Evolutionary conservation across 2,888 invertebrate genomes (phyloP), one percentile per base, ranked within the genome.

Genomic region (Crematogaster levior): DNA sequence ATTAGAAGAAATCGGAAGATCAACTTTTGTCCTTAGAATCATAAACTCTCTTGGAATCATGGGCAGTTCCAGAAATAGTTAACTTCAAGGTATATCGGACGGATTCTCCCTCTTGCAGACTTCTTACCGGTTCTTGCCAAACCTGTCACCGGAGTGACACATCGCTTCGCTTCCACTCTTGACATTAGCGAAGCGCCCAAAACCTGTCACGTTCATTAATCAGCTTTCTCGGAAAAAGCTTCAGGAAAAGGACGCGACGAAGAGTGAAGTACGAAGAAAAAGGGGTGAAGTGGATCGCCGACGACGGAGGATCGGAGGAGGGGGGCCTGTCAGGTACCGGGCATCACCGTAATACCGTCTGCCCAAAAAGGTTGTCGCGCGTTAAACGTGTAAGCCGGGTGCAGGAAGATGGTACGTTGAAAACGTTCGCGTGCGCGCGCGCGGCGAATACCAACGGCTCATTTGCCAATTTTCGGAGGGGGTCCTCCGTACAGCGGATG

Each of bases 161-260:
- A 73, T 43, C 70, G 80, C 85, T 77, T 87, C 83, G 80, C 85
- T 82, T 87, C 85, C 82, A 81, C 72, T 80, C 81, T 70, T 56
- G 68, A 73, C 65, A 58, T 72, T 51, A 21, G 51, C 82, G 46
- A 73, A 74, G 66, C 51, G 60, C 81, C 86, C 86, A 75, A 86
- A 84, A 88, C 83, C 81, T 79, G 86, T 86, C 83, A 80, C 83
- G 77, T 75, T 85, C 73, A 82, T 86, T 86, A 86, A 85, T 86
- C 81, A 53, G 51, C 12, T 74, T 65, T 61, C 56, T 60, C 43
- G 68, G 40, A 66, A 77, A 75, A 80, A 84, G 61, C 40, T 58
- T 30, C 70, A 51, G 58, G 80, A 73, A 81, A 51, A 83, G 37
- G 10, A 9, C 30, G 51, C 12, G 51, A 81, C 9, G 48, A 65